Base-by-base conservation (phyloP, 2,797 vertebrate species). In the Melanogrammus aeglefinus region DNA sequence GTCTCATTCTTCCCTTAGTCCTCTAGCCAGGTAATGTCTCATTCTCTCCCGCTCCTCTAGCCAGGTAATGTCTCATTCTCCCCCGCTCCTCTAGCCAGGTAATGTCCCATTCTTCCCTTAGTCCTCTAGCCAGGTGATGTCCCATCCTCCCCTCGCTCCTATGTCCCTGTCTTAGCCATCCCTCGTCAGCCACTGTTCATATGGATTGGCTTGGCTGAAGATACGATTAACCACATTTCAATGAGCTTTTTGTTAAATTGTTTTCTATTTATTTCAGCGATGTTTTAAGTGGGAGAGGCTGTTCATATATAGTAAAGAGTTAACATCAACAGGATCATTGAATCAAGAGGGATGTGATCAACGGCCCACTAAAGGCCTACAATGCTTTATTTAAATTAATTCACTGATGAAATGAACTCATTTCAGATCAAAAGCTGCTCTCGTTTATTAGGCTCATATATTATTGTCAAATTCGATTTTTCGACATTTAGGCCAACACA, bases 171-270 rank as follows among this genome's bases (percentile, higher is more conserved):
- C 31, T 33, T 33, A 33, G 31, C 31, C 31, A 33, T 33, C 31
- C 31, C 3, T 33, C 31, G 31, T 33, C 31, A 33, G 31, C 33
- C 0, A 47, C 76, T 70, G 12, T 75, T 57, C 44, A 10, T 63
- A 33, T 78, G 63, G 41, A 76, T 71, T 47, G 14, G 36, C 72
- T 71, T 69, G 27, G 63, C 24, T 9, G 24, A 66, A 66, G 63
- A 69, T 27, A 8, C 24, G 63, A 69, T 69, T 69, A 69, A 27
- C 63, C 12, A 27, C 27, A 27, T 69, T 69, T 63, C 57, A n/a
- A 63, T 63, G 51, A n/a, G 51, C 51, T n/a, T n/a, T 51, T 73
- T 76, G 27, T 77, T 51, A 57, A 41, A 39, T 24, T 57, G 29
- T 63, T 36, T 14, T 74, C 1, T 27, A 41, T 27, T 41, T 38